These are phyloP conservation scores for Sebastes cheni DNA, from an alignment of 2,797 vertebrate genomes.

Conservation along the genomic window DNA sequence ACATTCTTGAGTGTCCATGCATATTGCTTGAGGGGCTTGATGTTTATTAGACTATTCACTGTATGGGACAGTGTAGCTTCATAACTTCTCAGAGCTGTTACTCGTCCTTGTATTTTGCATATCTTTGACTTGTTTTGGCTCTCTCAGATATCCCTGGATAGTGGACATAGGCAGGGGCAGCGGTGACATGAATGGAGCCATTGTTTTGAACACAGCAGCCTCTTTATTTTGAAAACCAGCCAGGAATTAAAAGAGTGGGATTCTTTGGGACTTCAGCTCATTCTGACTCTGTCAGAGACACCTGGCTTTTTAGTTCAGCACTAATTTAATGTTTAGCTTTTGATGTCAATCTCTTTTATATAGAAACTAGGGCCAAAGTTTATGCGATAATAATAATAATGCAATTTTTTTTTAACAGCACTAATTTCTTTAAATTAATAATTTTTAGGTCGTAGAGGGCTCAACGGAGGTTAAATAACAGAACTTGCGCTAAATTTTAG, in stretches of 20 bases:
- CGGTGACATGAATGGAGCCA: slow-evolving; percentile 60
- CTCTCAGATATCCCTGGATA: slow-evolving; percentile 39
- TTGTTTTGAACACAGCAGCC: slow-evolving; percentile 69
- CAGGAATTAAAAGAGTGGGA: slow-evolving; percentile 58
- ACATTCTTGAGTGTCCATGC: slow-evolving; percentile 35
- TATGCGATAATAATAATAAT: no score
- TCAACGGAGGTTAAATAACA: no score
- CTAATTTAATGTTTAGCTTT: slow-evolving; percentile 9
- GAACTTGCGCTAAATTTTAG: no score
- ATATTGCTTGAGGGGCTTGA: slow-evolving; percentile 11
- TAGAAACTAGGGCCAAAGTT: no score
- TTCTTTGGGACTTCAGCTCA: slow-evolving; percentile 22
- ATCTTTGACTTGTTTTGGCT: slow-evolving; percentile 33
- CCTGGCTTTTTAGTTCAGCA: slow-evolving; percentile 25
- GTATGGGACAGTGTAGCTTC: background rate
- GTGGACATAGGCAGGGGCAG: slow-evolving; percentile 26
- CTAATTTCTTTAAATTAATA: no score
- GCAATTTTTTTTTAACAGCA: no score
- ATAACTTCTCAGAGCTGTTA: background rate
- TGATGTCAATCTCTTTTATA: slow-evolving; percentile 2
- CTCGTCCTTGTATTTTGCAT: slow-evolving; percentile 1
- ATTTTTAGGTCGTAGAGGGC: no score
- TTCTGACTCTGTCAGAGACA: slow-evolving; percentile 15
- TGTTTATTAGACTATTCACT: slow-evolving; percentile 22
- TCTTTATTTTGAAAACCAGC: slow-evolving; percentile 64